phyloP scores from a whole-genome alignment of 2,113 vertebrate species.

The Pygoscelis antarcticus region DNA sequence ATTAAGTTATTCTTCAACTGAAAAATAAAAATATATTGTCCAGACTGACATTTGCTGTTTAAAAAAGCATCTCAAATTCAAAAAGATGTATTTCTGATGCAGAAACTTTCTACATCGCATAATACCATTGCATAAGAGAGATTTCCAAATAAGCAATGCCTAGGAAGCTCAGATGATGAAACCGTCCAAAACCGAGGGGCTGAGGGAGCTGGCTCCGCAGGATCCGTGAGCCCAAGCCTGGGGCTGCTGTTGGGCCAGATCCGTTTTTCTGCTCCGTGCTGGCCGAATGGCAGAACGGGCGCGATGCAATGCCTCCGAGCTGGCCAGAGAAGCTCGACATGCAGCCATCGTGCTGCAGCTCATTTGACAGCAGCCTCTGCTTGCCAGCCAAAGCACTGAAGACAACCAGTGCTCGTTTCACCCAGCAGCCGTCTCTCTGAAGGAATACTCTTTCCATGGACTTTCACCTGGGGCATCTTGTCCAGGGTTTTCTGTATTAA shows the following conservation, averaged over 20 bases:
- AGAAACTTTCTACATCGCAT: neutral
- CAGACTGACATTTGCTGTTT: neutral
- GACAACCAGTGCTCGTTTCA: neutral
- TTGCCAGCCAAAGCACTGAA: neutral
- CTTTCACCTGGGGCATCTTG: neutral
- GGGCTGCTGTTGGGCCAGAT: neutral
- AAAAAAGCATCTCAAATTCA: neutral
- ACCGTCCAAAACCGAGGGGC: too few species aligned
- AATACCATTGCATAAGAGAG: fast-evolving
- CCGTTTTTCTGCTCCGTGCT: fast-evolving
- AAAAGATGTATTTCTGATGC: neutral
- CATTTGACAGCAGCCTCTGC: neutral
- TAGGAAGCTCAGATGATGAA: neutral
- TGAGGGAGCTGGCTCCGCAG: neutral
- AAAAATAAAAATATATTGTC: neutral
- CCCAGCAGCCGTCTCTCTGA: fast-evolving
- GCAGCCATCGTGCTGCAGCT: neutral
- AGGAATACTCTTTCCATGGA: neutral
- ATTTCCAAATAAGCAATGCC: neutral
- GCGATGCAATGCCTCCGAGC: fast-evolving
- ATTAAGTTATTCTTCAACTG: neutral
- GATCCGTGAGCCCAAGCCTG: neutral
- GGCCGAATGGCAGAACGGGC: fast-evolving
- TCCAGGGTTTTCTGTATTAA: neutral
- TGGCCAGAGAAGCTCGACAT: neutral